These are phyloP conservation scores for Paraplagusia blochii DNA, from an alignment of 2,113 vertebrate species.

Conservation along the genomic window DNA sequence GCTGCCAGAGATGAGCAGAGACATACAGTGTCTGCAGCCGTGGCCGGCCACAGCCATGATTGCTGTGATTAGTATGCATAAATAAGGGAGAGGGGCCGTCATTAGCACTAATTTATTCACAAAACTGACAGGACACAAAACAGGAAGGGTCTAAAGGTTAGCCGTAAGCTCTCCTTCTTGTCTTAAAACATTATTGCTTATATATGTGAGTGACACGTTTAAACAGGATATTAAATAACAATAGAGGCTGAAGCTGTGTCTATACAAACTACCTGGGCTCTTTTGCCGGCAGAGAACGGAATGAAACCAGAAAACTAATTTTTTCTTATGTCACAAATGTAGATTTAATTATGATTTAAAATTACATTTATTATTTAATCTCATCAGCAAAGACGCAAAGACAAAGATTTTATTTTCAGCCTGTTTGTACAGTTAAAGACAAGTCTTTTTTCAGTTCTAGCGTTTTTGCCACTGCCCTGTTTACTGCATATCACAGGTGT, in stretches of 20 bases:
- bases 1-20: constrained; percentile 60
- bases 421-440: no score
- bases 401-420: no score
- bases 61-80: constrained; percentile 69
- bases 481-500: no score
- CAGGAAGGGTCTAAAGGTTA: constrained; percentile 63
- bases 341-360: no score
- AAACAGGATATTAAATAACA: constrained; percentile 42
- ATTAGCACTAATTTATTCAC: constrained; percentile 77
- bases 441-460: no score
- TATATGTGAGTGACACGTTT: constrained; percentile 44
- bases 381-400: no score
- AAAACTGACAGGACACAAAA: constrained; percentile 71
- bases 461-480: no score
- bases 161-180: constrained; percentile 51
- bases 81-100: constrained; percentile 68
- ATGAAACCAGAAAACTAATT: no score
- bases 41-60: constrained; percentile 49
- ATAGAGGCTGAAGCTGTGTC: constrained; percentile 26
- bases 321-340: no score
- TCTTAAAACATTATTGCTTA: constrained; percentile 65
- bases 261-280: constrained; percentile 2
- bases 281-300: background rate
- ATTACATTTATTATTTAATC: no score
- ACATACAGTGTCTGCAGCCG: constrained; percentile 51